Percentiles rank a stretch among this genome's conserved stretches.
phyloP scores from a whole-genome alignment of 2,113 vertebrate genomes.

The Archilochus colubris region DNA sequence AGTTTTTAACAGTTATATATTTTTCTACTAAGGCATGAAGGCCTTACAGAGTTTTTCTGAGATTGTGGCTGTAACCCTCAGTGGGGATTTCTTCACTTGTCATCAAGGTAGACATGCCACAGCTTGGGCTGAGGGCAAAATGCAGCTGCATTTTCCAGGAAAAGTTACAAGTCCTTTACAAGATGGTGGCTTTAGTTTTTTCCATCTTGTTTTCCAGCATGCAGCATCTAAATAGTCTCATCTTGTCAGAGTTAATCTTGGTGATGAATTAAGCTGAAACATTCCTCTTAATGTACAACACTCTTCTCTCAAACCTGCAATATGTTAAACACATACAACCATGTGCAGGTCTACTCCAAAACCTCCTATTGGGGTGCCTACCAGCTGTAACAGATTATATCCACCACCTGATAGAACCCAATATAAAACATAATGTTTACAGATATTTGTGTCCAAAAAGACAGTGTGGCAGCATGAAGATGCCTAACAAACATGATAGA shows the following conservation, averaged over 20 bases:
- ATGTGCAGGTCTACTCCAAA: background rate
- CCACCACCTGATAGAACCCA: background rate
- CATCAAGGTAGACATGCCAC: rapidly evolving
- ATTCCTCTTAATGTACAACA: background rate
- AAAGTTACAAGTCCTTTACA: background rate
- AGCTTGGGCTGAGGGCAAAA: background rate
- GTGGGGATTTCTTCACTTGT: background rate
- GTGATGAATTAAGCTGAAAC: background rate
- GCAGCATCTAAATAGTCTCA: background rate
- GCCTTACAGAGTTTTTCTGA: background rate
- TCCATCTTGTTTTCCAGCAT: background rate
- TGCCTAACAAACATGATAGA: rapidly evolving
- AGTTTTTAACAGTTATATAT: background rate
- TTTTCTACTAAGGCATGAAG: background rate
- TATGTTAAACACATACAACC: background rate
- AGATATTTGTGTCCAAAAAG: background rate
- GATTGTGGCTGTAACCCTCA: rapidly evolving
- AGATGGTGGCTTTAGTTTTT: background rate
- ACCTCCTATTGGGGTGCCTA: rapidly evolving
- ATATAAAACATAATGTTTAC: background rate
- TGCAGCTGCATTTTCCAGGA: background rate
- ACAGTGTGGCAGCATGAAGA: background rate
- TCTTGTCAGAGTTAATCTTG: background rate
- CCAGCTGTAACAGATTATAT: background rate
- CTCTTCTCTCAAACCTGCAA: background rate